These are phyloP conservation scores for Athene noctua DNA, from an alignment of 2,113 vertebrate genomes.

Conservation along the genomic window DNA sequence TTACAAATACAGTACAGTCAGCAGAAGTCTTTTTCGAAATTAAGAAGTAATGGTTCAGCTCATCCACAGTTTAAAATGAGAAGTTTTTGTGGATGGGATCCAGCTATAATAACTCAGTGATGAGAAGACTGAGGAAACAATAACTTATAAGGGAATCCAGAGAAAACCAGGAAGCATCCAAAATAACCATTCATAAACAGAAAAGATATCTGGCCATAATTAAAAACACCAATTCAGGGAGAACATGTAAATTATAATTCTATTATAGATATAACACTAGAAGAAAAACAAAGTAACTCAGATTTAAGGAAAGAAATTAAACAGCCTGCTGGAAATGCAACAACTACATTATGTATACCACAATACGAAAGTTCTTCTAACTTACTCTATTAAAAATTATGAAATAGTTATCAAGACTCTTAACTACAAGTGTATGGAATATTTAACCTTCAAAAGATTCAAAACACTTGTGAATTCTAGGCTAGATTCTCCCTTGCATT, in stretches of 20 bases:
- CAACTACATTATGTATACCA: neutral
- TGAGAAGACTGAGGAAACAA: neutral
- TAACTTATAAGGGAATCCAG: neutral
- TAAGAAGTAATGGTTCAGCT: neutral
- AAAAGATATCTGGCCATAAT: neutral
- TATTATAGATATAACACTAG: neutral
- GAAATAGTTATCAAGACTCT: neutral
- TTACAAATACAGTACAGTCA: neutral
- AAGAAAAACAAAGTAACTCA: neutral
- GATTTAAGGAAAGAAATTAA: neutral
- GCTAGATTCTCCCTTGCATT: neutral
- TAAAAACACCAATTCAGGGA: neutral
- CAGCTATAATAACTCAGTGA: neutral
- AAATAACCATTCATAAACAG: neutral
- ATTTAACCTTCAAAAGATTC: neutral
- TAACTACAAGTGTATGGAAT: neutral
- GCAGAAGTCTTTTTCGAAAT: neutral
- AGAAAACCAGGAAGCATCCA: neutral
- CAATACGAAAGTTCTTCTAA: neutral
- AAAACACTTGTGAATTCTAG: neutral
- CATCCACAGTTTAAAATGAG: neutral
- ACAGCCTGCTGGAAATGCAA: neutral
- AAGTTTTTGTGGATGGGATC: neutral
- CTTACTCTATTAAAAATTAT: neutral
- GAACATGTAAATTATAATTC: neutral